phyloP scores from a whole-genome alignment of 2,888 invertebrate genomes.

The Thysanoteuthis rhombus region DNA sequence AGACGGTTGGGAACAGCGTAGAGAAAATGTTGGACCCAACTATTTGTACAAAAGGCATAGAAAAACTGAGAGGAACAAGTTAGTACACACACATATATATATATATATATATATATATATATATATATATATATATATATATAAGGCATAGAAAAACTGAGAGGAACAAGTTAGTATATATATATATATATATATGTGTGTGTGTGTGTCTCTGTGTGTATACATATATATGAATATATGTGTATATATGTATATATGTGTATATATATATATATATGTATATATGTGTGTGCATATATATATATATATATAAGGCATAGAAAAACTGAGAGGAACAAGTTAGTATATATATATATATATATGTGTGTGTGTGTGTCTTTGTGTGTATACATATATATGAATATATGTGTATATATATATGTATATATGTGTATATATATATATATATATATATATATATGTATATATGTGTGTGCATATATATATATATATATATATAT shows the following conservation, averaged over 20 bases:
- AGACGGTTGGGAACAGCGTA: not conserved
- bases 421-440: not conserved
- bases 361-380: not conserved
- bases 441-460: not conserved
- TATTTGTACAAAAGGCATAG: too few species aligned
- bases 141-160: too few species aligned
- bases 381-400: not conserved
- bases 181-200: not conserved
- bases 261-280: not conserved
- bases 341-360: not conserved
- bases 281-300: not conserved
- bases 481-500: not conserved
- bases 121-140: too few species aligned
- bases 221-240: not conserved
- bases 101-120: not conserved
- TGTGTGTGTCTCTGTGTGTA: not conserved
- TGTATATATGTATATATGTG: not conserved
- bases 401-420: not conserved
- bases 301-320: too few species aligned
- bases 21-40: not conserved
- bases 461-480: not conserved
- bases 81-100: not conserved
- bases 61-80: too few species aligned
- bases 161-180: not conserved
- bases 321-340: too few species aligned